Evolutionary conservation across 2,797 vertebrate species (phyloP).

Genomic region (Chromobotia macracanthus): DNA sequence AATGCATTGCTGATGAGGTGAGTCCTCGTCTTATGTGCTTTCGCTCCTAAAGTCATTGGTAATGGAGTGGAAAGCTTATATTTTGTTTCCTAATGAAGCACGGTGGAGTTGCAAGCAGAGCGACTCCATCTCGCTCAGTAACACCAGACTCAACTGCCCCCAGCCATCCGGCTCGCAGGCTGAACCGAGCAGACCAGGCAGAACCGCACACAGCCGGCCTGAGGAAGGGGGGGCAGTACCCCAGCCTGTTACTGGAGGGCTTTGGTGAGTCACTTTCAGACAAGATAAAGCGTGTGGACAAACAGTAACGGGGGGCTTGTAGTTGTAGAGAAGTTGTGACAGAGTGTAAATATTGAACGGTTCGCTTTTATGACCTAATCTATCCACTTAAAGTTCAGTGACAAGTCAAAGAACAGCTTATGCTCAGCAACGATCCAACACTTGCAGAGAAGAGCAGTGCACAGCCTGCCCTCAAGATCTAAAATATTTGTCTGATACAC

Average conservation of each 20-base stretch:
- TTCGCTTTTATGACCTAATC: conserved; percentile 9
- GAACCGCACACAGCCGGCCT: conserved; percentile 49
- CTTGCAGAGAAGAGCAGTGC: conserved; percentile 20
- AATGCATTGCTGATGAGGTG: conserved; percentile 99
- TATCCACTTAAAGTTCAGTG: conserved; percentile 7
- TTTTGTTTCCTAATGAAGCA: conserved; percentile 99
- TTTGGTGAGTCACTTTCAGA: conserved; percentile 34
- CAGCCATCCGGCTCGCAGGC: conserved; percentile 53
- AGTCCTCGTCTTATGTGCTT: conserved; percentile 99
- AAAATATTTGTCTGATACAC: conserved; percentile 13
- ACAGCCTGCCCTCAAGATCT: background rate
- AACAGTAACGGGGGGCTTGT: conserved; percentile 7
- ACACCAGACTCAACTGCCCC: conserved; percentile 62
- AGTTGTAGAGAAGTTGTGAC: conserved; percentile 9
- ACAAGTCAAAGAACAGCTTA: conserved; percentile 3
- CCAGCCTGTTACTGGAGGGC: conserved; percentile 25
- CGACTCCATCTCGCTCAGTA: conserved; percentile 67
- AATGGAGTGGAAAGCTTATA: conserved; percentile 99
- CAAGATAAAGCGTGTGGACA: conserved; percentile 22
- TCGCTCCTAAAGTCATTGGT: conserved; percentile 99
- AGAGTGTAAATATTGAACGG: conserved; percentile 7
- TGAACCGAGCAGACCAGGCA: conserved; percentile 36
- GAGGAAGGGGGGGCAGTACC: conserved; percentile 29
- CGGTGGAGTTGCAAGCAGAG: conserved; percentile 88
- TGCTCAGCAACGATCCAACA: conserved; percentile 8